phyloP scores from a whole-genome alignment of 2,888 invertebrate genomes.

The Tortricodes alternella region DNA sequence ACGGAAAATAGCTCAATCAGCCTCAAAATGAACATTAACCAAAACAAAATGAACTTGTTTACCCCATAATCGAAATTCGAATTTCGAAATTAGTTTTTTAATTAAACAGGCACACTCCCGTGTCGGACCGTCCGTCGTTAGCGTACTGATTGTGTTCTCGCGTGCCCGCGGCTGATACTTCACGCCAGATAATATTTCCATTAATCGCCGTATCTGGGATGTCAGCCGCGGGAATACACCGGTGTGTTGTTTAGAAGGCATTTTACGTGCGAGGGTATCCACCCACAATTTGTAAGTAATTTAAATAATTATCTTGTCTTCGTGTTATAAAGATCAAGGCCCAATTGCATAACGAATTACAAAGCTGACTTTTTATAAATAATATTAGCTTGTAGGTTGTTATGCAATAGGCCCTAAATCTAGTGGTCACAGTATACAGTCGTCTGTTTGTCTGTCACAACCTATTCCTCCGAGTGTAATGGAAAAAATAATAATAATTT shows the following conservation, averaged over 20 bases:
- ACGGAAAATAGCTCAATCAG: slow-evolving; percentile 9
- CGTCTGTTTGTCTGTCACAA: too few species aligned
- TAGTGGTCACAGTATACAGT: too few species aligned
- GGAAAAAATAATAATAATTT: too few species aligned
- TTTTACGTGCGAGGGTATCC: background rate
- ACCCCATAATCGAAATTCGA: slow-evolving; percentile 15
- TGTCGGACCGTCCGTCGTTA: slow-evolving; percentile 22
- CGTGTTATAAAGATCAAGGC: too few species aligned
- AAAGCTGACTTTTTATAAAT: too few species aligned
- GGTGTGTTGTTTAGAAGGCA: background rate
- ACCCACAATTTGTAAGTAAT: too few species aligned
- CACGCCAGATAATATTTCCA: slow-evolving; percentile 54
- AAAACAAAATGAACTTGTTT: slow-evolving; percentile 3
- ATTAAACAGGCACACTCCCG: slow-evolving; percentile 24
- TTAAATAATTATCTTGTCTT: too few species aligned
- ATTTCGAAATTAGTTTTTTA: slow-evolving; percentile 27
- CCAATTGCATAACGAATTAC: too few species aligned
- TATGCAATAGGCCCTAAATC: too few species aligned
- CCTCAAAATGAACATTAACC: slow-evolving; percentile 12
- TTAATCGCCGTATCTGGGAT: slow-evolving; percentile 51
- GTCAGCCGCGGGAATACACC: slow-evolving; percentile 38
- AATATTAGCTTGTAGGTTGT: too few species aligned
- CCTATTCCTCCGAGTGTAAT: too few species aligned
- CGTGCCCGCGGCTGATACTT: slow-evolving; percentile 45
- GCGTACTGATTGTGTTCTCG: slow-evolving; percentile 46